Percentiles rank a stretch among this genome's conserved stretches.
Evolutionary conservation across 1,140 invertebrate species (phyloP).

Genomic region (Eriosoma lanigerum): DNA sequence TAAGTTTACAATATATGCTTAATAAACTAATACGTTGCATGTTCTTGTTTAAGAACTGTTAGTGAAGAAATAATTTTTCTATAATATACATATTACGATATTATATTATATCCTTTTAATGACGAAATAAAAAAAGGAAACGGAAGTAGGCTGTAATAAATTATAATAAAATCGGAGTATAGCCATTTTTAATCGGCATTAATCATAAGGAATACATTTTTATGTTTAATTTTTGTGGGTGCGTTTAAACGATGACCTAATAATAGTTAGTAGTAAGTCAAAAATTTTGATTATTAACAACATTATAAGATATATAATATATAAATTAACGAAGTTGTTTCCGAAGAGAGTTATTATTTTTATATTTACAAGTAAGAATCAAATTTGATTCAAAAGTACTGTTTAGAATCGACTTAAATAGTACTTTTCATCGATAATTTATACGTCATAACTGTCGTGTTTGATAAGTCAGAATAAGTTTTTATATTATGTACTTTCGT

Average conservation of each 20-base stretch:
- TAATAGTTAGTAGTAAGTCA: too few species aligned
- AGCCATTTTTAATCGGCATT: not conserved
- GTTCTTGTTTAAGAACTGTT: not conserved
- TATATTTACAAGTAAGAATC: too few species aligned
- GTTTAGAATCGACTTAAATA: too few species aligned
- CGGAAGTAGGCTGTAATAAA: not conserved
- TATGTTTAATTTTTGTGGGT: not conserved
- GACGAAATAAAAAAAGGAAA: slow-evolving; percentile 11
- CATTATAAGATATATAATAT: too few species aligned
- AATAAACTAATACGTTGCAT: not conserved
- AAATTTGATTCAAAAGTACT: too few species aligned
- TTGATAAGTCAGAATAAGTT: not conserved
- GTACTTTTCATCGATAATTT: slow-evolving; percentile 28
- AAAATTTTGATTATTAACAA: too few species aligned
- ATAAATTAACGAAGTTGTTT: too few species aligned
- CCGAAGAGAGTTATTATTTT: too few species aligned
- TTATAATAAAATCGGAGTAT: not conserved
- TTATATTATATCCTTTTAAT: too few species aligned
- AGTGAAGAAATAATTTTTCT: slow-evolving; percentile 13
- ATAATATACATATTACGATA: too few species aligned
- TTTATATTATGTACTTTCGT: not conserved
- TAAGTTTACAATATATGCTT: not conserved
- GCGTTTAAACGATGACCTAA: not conserved
- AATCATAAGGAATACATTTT: not conserved
- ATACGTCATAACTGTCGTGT: not conserved